These are phyloP conservation scores for Tor tambroides DNA, from an alignment of 2,113 vertebrate species.

Conservation along the genomic window DNA sequence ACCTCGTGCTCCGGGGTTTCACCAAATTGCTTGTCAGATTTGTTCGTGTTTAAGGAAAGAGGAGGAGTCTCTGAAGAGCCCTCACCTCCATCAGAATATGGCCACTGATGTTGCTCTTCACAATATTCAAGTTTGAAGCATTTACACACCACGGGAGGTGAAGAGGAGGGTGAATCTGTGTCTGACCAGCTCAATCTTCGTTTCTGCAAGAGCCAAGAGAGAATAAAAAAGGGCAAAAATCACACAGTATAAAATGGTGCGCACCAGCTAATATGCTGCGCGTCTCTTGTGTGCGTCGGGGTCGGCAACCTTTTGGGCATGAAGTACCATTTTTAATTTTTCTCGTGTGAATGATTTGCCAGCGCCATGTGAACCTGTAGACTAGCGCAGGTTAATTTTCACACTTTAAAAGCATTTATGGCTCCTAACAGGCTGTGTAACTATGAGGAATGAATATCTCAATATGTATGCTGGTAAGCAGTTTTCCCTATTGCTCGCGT, in stretches of 20 bases:
- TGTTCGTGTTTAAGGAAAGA: background rate
- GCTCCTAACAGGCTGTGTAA: too few species aligned
- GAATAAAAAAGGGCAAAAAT: background rate
- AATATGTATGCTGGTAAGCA: too few species aligned
- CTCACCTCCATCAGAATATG: conserved; percentile 5
- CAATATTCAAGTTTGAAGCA: conserved; percentile 50
- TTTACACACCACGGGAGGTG: conserved; percentile 63
- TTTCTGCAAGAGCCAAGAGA: conserved; percentile 66
- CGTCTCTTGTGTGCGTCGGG: background rate
- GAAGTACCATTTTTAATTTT: too few species aligned
- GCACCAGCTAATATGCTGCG: background rate
- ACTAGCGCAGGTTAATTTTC: too few species aligned
- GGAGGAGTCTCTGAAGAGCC: conserved; percentile 28
- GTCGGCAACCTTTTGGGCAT: too few species aligned
- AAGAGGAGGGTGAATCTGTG: conserved; percentile 61
- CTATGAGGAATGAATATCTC: too few species aligned
- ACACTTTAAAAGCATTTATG: too few species aligned
- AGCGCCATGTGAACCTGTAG: too few species aligned
- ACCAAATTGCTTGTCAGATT: conserved; percentile 25
- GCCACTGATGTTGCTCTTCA: conserved; percentile 52
- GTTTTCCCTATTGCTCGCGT: too few species aligned
- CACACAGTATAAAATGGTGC: background rate
- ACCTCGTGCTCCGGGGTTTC: conserved; percentile 57
- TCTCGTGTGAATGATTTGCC: too few species aligned
- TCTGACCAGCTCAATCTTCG: conserved; percentile 77